A percentile compares a stretch with the other conserved stretches of the same genome.
Evolutionary conservation across 92 coral and sea anemone species (phyloP).

Genomic region (Siderastrea radians): DNA sequence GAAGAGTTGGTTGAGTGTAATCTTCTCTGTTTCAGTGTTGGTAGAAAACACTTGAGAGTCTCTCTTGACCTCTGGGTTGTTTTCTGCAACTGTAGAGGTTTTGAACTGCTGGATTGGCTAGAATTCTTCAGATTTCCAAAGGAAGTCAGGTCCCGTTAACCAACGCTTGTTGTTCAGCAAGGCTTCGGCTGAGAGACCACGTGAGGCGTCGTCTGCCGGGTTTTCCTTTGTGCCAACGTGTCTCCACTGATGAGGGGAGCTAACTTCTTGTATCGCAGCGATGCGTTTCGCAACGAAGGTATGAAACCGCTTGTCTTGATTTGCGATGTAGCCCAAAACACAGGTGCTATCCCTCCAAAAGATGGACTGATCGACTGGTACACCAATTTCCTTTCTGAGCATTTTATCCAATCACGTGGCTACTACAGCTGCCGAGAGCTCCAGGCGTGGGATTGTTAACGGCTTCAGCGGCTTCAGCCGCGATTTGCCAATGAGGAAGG

Average conservation of each 20-base stretch:
- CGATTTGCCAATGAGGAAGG: conserved; percentile 45
- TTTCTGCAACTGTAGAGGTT: too few relatives aligned
- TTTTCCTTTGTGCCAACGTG: conserved; percentile 23
- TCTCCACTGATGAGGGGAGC: conserved; percentile 51
- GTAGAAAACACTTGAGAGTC: too few relatives aligned
- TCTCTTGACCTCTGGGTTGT: too few relatives aligned
- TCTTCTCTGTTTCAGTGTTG: not conserved
- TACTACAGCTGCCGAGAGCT: conserved; percentile 56
- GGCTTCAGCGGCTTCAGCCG: conserved; percentile 30
- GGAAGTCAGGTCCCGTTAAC: conserved; percentile 36
- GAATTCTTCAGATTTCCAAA: not conserved
- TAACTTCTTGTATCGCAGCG: conserved; percentile 15
- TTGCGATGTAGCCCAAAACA: conserved; percentile 43
- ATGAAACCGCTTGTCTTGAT: conserved; percentile 24
- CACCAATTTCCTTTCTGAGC: conserved; percentile 9
- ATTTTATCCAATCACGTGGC: conserved; percentile 36
- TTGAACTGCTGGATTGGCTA: too few relatives aligned
- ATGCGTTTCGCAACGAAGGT: conserved; percentile 50
- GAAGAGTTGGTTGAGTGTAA: not conserved
- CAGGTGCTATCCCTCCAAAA: conserved; percentile 46
- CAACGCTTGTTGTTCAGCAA: conserved; percentile 13
- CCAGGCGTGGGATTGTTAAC: conserved; percentile 48
- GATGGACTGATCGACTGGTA: conserved; percentile 7
- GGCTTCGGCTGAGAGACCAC: conserved; percentile 27
- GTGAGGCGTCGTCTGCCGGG: conserved; percentile 53